These are phyloP conservation scores for Drosophila pegasa DNA, from an alignment of 2,888 invertebrate species.

Conservation along the genomic window DNA sequence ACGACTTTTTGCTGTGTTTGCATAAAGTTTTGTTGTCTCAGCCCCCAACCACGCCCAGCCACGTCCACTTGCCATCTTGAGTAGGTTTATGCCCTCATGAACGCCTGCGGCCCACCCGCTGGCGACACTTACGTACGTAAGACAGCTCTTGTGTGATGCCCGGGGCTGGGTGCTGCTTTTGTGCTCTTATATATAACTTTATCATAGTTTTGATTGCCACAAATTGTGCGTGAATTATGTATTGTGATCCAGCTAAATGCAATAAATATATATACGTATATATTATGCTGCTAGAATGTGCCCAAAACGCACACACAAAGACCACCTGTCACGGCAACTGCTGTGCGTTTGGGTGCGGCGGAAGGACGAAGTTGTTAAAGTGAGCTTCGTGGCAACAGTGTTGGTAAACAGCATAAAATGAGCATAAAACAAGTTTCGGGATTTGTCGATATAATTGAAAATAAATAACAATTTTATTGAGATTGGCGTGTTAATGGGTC, in stretches of 20 bases:
- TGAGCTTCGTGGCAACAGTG: constrained; percentile 20
- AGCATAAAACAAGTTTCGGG: constrained; percentile 21
- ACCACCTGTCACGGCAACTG: constrained; percentile 40
- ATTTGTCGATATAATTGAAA: constrained; percentile 50
- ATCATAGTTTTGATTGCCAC: constrained; percentile 70
- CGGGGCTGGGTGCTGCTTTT: constrained; percentile 13
- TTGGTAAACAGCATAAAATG: constrained; percentile 30
- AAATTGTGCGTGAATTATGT: constrained; percentile 72
- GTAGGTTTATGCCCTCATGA: constrained; percentile 44
- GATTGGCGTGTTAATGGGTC: constrained; percentile 3
- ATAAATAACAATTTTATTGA: constrained; percentile 47
- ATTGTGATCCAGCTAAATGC: constrained; percentile 43
- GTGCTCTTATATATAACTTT: constrained; percentile 51
- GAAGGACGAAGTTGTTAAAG: constrained; percentile 27
- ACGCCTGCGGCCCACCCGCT: constrained; percentile 30
- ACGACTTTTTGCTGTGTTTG: constrained; percentile 70
- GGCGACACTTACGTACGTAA: constrained; percentile 13
- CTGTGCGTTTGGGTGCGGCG: background rate
- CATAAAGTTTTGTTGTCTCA: constrained; percentile 50
- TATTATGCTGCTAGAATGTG: constrained; percentile 24
- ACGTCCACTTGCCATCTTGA: constrained; percentile 24
- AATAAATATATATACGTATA: constrained; percentile 28
- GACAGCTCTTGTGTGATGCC: constrained; percentile 12
- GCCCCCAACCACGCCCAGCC: constrained; percentile 15
- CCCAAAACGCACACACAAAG: constrained; percentile 28